phyloP scores from a whole-genome alignment of 2,113 vertebrate species.

The Thomomys bottae region DNA sequence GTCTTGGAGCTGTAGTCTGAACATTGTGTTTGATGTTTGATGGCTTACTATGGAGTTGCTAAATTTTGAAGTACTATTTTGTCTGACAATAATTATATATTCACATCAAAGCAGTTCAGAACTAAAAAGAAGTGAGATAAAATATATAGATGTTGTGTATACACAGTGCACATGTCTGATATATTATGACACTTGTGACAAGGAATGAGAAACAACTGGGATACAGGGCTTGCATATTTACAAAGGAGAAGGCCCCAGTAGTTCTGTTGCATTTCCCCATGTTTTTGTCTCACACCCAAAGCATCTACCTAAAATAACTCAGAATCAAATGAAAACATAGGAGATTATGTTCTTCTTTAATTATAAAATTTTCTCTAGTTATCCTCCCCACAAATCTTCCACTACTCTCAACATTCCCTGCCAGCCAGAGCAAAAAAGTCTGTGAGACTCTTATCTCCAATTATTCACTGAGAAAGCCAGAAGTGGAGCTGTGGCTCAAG shows the following conservation, averaged over 20 bases:
- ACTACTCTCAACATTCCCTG: neutral
- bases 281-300: conserved; percentile 33
- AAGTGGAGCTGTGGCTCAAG: too few relatives aligned
- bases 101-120: conserved; percentile 56
- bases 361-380: neutral
- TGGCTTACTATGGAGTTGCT: neutral
- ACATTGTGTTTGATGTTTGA: neutral
- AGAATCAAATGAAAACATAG: neutral
- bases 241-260: conserved; percentile 35
- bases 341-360: neutral
- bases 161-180: neutral
- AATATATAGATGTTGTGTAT: neutral
- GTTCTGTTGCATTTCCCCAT: conserved; percentile 34
- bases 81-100: conserved; percentile 33
- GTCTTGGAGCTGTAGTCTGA: neutral
- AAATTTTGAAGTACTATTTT: conserved; percentile 43
- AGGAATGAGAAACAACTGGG: neutral
- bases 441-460: too few relatives aligned
- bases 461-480: too few relatives aligned
- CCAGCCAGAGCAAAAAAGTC: too few relatives aligned
- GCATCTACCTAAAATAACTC: conserved; percentile 47
- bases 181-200: conserved; percentile 52
- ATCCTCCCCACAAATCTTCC: neutral
- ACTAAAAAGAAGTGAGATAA: neutral
- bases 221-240: conserved; percentile 19